These are phyloP conservation scores for Damaliscus lunatus DNA, from an alignment of 2,113 vertebrate genomes.

Conservation along the genomic window DNA sequence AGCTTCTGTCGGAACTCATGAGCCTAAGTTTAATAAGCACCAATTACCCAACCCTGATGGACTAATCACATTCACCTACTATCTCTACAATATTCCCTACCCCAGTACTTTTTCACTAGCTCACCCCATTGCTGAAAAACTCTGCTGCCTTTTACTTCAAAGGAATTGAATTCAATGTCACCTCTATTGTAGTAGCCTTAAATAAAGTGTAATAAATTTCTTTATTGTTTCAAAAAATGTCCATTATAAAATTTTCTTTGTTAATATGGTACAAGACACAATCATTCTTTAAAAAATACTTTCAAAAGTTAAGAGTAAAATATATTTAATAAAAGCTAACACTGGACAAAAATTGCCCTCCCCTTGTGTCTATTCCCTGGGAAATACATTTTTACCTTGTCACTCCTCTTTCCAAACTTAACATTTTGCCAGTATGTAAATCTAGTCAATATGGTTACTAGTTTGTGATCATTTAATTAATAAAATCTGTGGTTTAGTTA, in stretches of 20 bases:
- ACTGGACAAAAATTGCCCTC: neutral
- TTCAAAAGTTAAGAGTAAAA: neutral
- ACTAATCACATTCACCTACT: neutral
- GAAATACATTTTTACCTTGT: neutral
- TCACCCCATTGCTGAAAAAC: neutral
- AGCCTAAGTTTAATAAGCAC: neutral
- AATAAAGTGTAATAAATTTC: neutral
- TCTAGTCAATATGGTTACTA: neutral
- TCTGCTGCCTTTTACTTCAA: neutral
- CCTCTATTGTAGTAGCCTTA: neutral
- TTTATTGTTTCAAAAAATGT: neutral
- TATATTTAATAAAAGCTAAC: neutral
- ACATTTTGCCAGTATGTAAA: neutral
- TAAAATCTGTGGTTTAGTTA: neutral
- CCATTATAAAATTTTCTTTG: neutral
- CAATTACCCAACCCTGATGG: neutral
- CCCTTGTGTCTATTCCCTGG: neutral
- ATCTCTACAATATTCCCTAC: neutral
- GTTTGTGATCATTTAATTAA: neutral
- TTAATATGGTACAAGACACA: neutral
- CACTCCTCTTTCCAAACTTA: neutral
- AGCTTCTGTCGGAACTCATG: neutral
- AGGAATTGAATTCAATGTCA: neutral
- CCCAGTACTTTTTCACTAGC: neutral
- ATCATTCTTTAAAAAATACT: neutral